Percentiles rank a stretch among this genome's conserved stretches.
Evolutionary conservation across 2,113 vertebrate species (phyloP).

Genomic region (Illadopsis cleaveri): DNA sequence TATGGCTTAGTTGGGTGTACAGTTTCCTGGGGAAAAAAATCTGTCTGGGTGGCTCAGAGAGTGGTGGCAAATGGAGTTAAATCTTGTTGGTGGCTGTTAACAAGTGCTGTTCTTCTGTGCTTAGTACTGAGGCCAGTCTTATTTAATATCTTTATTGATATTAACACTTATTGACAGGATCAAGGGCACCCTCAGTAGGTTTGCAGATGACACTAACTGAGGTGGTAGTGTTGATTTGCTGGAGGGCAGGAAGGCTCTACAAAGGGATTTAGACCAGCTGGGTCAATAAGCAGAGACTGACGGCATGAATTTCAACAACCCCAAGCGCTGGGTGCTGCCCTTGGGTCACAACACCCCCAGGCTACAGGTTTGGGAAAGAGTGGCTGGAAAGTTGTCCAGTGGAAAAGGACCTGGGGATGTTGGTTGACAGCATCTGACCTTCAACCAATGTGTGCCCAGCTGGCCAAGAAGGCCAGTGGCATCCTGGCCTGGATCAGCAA

Average conservation of each 20-base stretch:
- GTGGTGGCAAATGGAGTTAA: not conserved
- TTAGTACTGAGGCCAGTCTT: not conserved
- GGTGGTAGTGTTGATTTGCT: not conserved
- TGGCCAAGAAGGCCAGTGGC: too few species aligned
- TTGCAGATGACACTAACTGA: not conserved
- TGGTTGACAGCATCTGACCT: not conserved
- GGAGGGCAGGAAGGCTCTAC: not conserved
- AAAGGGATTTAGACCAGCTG: not conserved
- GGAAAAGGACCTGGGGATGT: not conserved
- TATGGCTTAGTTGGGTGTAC: rapidly evolving
- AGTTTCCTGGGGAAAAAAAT: not conserved
- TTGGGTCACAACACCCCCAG: not conserved
- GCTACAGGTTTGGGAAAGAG: too few species aligned
- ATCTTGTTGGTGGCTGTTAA: not conserved
- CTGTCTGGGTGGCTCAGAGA: not conserved
- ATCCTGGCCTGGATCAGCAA: not conserved
- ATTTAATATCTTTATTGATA: not conserved
- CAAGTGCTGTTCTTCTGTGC: not conserved
- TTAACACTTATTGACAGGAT: not conserved
- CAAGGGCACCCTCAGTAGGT: not conserved
- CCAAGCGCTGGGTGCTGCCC: too few species aligned
- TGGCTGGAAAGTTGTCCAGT: not conserved
- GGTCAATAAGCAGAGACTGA: not conserved
- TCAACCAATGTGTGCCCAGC: not conserved
- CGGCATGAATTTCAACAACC: not conserved